These are phyloP conservation scores for Cygnus atratus DNA, from an alignment of 2,113 vertebrate species.

Conservation along the genomic window DNA sequence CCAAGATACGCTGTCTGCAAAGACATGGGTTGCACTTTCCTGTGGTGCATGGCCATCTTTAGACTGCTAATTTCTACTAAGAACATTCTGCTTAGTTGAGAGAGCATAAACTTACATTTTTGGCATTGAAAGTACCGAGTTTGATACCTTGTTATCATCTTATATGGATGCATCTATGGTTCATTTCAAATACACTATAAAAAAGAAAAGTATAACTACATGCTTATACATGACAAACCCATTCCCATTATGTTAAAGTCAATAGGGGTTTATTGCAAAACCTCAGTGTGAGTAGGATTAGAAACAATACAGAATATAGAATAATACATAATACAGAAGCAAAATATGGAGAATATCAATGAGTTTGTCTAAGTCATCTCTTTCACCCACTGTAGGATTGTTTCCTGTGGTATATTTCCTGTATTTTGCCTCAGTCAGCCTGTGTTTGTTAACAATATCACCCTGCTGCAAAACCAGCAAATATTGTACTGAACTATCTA, in stretches of 20 bases:
- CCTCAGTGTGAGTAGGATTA: background rate
- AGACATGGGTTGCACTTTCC: background rate
- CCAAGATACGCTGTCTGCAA: background rate
- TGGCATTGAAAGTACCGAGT: background rate
- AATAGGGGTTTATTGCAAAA: constrained; percentile 21
- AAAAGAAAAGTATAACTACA: constrained; percentile 17
- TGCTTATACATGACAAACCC: background rate
- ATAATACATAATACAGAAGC: background rate
- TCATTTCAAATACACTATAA: constrained; percentile 15
- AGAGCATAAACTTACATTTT: background rate
- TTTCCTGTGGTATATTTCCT: background rate
- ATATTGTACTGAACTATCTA: constrained; percentile 35
- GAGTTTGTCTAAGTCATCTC: background rate
- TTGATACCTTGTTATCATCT: constrained; percentile 2
- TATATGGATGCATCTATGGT: background rate
- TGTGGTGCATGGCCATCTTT: background rate
- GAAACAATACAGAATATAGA: background rate
- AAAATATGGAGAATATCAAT: background rate
- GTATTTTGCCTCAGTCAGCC: background rate
- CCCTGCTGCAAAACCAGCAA: background rate
- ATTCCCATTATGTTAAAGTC: background rate
- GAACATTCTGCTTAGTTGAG: background rate
- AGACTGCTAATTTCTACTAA: constrained; percentile 4
- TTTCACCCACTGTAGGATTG: background rate
- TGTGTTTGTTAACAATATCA: background rate